Conservation (phyloP, 1,140 invertebrate genomes). For the Cheumatopsyche charites region DNA sequence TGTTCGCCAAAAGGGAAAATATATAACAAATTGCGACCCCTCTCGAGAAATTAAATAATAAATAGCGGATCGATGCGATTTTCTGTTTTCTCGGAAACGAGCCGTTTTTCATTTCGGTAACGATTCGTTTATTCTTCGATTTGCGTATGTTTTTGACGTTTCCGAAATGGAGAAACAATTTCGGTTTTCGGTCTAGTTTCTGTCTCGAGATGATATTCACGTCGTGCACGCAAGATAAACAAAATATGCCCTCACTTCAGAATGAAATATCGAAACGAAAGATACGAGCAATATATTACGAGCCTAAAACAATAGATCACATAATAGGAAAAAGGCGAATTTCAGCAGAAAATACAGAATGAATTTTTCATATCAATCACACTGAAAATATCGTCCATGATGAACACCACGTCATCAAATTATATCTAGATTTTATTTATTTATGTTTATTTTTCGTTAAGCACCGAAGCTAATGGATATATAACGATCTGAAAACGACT, state of each 20-base stretch:
- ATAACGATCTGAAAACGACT: too few species aligned
- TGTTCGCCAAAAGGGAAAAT: too few species aligned
- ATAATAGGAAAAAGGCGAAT: background rate
- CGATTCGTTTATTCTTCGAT: slow-evolving; percentile 10
- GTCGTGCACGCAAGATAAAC: slow-evolving; percentile 6
- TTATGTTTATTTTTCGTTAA: too few species aligned
- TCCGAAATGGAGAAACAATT: background rate
- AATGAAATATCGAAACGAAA: background rate
- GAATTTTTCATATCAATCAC: too few species aligned
- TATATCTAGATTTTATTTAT: too few species aligned
- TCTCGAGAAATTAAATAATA: slow-evolving; percentile 2
- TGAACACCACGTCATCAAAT: too few species aligned
- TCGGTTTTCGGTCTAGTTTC: background rate
- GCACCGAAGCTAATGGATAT: too few species aligned
- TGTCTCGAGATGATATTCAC: slow-evolving; percentile 3
- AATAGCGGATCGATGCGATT: background rate
- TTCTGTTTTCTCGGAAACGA: background rate
- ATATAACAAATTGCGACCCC: too few species aligned
- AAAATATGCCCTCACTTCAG: slow-evolving; percentile 10
- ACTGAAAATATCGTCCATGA: too few species aligned
- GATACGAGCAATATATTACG: slow-evolving; percentile 1
- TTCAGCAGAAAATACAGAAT: too few species aligned
- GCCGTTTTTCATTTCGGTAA: background rate
- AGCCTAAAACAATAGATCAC: slow-evolving; percentile 5
- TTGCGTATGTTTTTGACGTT: slow-evolving; percentile 7